Conservation (phyloP, 2,113 vertebrate species). For the Malurus elegans region DNA sequence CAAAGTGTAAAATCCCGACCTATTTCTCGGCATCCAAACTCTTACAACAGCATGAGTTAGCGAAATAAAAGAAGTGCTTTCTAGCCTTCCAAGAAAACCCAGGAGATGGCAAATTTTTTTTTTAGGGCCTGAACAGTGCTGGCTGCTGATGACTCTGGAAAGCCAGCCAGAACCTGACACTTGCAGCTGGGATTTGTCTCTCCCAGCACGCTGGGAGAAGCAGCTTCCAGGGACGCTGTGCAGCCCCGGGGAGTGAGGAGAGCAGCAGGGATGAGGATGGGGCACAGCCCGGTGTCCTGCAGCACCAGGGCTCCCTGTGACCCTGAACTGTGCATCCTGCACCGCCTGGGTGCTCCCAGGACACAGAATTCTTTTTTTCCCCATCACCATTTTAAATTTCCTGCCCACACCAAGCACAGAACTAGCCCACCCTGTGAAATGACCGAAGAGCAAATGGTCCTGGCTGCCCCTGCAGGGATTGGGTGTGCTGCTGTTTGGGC, state of each 20-base stretch:
- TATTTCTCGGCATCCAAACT: background rate
- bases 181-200: background rate
- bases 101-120: background rate
- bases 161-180: background rate
- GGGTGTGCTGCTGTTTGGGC: fast-evolving
- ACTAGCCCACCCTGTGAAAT: fast-evolving
- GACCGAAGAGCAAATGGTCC: fast-evolving
- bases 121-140: background rate
- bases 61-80: background rate
- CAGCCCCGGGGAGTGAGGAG: background rate
- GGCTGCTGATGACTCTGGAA: background rate
- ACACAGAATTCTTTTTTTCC: background rate
- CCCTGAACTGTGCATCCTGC: background rate
- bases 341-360: fast-evolving
- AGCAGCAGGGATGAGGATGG: background rate
- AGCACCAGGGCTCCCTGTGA: background rate
- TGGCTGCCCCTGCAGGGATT: background rate
- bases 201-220: background rate
- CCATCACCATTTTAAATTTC: fast-evolving
- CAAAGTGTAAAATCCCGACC: background rate
- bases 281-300: background rate
- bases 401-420: background rate
- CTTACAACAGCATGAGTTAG: background rate
- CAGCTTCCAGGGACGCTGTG: background rate
- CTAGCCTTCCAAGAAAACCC: background rate